phyloP scores from a whole-genome alignment of 2,888 invertebrate species.

The Amorpha juglandis region DNA sequence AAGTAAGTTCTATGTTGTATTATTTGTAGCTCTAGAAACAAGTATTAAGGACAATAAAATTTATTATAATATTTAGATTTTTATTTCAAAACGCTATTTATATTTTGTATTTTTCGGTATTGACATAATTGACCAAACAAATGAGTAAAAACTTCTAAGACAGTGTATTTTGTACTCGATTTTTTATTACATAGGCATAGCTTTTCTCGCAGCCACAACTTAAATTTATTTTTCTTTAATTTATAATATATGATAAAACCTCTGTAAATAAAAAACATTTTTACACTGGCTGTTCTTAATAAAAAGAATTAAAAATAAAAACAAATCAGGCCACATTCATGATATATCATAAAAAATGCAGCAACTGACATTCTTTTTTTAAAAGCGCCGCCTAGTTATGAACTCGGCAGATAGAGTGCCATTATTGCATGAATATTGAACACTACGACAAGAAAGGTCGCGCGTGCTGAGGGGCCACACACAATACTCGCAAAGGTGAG shows the following conservation, averaged over 20 bases:
- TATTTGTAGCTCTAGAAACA: slow-evolving; percentile 17
- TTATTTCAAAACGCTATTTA: not conserved
- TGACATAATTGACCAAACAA: too few relatives aligned
- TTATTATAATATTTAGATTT: slow-evolving; percentile 7
- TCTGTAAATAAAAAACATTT: not conserved
- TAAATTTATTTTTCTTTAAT: too few relatives aligned
- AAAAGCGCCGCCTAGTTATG: slow-evolving; percentile 12
- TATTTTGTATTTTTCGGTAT: too few relatives aligned
- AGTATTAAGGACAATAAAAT: slow-evolving; percentile 15
- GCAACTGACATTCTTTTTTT: not conserved
- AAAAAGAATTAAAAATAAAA: not conserved
- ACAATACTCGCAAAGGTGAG: slow-evolving; percentile 62
- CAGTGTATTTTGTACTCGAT: too few relatives aligned
- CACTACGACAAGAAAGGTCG: slow-evolving; percentile 50
- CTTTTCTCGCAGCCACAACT: too few relatives aligned
- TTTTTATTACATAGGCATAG: too few relatives aligned
- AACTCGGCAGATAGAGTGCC: slow-evolving; percentile 38
- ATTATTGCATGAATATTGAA: slow-evolving; percentile 59
- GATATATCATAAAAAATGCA: not conserved
- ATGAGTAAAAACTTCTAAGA: too few relatives aligned
- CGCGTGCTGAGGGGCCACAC: slow-evolving; percentile 49
- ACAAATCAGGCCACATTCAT: not conserved
- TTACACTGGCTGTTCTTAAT: not conserved
- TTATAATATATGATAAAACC: too few relatives aligned
- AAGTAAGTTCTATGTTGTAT: slow-evolving; percentile 9